phyloP scores from a whole-genome alignment of 2,888 invertebrate genomes.

The Protonemura montana region DNA sequence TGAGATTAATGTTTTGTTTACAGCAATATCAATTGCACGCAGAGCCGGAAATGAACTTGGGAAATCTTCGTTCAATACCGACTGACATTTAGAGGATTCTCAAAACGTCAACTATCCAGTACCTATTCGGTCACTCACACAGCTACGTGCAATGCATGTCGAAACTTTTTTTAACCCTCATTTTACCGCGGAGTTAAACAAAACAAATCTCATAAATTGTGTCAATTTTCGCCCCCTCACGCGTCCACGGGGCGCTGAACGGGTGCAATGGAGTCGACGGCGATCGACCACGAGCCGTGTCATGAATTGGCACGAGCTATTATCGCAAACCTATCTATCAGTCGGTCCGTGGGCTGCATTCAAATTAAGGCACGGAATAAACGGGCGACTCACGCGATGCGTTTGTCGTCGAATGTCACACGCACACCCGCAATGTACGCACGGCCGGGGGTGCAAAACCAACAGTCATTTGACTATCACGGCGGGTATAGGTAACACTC shows the following conservation, averaged over 20 bases:
- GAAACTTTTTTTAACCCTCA: neutral
- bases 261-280: neutral
- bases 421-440: neutral
- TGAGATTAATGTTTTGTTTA: too few relatives aligned
- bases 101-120: too few relatives aligned
- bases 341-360: neutral
- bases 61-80: too few relatives aligned
- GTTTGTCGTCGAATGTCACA: neutral
- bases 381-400: neutral
- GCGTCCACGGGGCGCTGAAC: neutral
- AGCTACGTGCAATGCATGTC: neutral
- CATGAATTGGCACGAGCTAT: neutral
- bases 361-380: neutral
- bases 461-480: neutral
- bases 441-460: neutral
- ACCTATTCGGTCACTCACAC: too few relatives aligned
- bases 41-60: too few relatives aligned
- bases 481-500: neutral
- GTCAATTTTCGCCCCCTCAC: neutral
- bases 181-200: neutral
- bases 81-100: too few relatives aligned
- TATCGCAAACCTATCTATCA: neutral
- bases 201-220: conserved; percentile 12
- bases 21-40: too few relatives aligned
- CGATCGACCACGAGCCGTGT: neutral